phyloP scores from a whole-genome alignment of 2,113 vertebrate species.

The Haemorhous mexicanus region DNA sequence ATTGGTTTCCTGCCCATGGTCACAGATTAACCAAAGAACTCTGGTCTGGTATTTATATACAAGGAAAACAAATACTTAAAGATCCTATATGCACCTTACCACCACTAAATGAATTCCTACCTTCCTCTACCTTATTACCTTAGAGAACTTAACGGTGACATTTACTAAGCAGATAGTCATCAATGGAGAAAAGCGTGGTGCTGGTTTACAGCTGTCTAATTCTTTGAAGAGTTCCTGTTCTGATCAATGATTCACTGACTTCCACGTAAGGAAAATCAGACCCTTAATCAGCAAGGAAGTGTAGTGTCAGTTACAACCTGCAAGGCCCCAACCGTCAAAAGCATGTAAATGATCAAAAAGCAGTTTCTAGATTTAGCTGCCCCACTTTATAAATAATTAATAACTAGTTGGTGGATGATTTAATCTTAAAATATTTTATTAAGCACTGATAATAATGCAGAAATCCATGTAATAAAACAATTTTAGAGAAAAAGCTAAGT shows the following conservation, averaged over 20 bases:
- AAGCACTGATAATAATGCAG: constrained; percentile 64
- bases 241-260: not conserved
- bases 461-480: constrained; percentile 56
- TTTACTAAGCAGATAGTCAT: not conserved
- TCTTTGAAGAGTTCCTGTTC: not conserved
- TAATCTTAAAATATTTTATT: constrained; percentile 76
- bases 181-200: not conserved
- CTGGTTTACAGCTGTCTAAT: not conserved
- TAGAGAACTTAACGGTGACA: not conserved
- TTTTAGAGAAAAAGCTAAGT: constrained; percentile 55
- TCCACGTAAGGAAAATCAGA: not conserved
- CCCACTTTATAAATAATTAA: not conserved
- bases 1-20: not conserved
- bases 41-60: not conserved
- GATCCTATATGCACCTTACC: not conserved
- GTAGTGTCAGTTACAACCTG: not conserved
- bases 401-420: not conserved
- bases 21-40: not conserved
- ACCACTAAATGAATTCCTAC: not conserved
- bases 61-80: not conserved
- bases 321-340: not conserved
- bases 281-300: not conserved
- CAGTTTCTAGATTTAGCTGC: not conserved
- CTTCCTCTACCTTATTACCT: not conserved
- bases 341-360: not conserved